Conservation (phyloP, 2,113 vertebrate species). For the Phalacrocorax aristotelis region DNA sequence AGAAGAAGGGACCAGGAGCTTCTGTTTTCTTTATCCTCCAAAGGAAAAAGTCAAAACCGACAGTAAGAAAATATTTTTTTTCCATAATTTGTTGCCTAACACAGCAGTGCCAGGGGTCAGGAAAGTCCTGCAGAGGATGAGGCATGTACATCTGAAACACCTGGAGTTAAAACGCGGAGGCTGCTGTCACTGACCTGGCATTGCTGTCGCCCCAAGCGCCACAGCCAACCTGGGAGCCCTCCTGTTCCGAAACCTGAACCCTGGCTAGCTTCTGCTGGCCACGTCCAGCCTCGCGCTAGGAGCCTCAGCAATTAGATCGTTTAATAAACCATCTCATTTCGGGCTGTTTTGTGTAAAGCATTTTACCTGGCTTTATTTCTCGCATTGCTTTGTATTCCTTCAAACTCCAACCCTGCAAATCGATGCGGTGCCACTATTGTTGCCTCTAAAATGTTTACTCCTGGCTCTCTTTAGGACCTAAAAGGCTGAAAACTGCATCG, state of each 20-base stretch:
- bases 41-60: neutral
- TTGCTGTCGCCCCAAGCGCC: rapidly evolving
- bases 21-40: neutral
- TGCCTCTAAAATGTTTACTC: constrained; percentile 85
- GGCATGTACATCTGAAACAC: rapidly evolving
- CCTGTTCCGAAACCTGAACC: neutral
- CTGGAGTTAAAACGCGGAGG: rapidly evolving
- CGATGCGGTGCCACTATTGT: constrained; percentile 74
- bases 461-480: constrained; percentile 87
- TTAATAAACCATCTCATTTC: neutral
- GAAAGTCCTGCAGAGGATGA: neutral
- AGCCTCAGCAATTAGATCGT: constrained; percentile 35
- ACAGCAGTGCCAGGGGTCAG: too few relatives aligned
- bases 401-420: constrained; percentile 66
- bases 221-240: rapidly evolving
- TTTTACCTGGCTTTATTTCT: constrained; percentile 50
- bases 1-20: neutral
- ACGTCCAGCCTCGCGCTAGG: neutral
- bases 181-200: neutral
- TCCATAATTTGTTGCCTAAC: neutral
- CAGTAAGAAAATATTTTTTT: neutral
- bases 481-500: constrained; percentile 94
- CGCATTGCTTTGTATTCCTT: constrained; percentile 66
- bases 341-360: constrained; percentile 1
- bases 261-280: rapidly evolving